These are phyloP conservation scores for Ametastegia equiseti DNA, from an alignment of 2,888 invertebrate species.

Conservation along the genomic window DNA sequence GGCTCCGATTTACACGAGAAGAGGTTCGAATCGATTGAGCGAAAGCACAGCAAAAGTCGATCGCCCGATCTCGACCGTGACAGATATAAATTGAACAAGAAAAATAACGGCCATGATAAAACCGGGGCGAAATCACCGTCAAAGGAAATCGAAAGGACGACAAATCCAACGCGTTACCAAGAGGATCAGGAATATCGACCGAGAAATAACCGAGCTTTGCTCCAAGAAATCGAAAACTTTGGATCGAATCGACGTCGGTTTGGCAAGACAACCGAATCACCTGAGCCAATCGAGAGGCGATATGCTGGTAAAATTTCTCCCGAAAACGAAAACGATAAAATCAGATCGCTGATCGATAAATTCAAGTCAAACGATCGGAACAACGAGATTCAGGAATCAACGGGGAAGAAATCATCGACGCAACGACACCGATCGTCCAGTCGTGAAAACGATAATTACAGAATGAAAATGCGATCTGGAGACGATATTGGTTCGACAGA, in stretches of 20 bases:
- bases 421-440: slow-evolving; percentile 18
- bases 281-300: slow-evolving; percentile 24
- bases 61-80: slow-evolving; percentile 40
- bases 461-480: slow-evolving; percentile 8
- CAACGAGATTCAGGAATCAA: slow-evolving; percentile 52
- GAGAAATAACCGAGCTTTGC: slow-evolving; percentile 47
- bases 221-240: slow-evolving; percentile 58
- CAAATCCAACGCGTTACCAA: slow-evolving; percentile 45
- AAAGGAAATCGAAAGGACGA: slow-evolving; percentile 47
- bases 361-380: slow-evolving; percentile 59
- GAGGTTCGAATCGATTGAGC: background rate
- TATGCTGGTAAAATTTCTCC: slow-evolving; percentile 26
- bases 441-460: slow-evolving; percentile 16
- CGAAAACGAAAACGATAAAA: slow-evolving; percentile 58
- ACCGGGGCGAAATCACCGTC: slow-evolving; percentile 46
- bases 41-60: slow-evolving; percentile 34
- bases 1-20: slow-evolving; percentile 36
- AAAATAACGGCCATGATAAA: slow-evolving; percentile 33
- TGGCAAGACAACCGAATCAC: slow-evolving; percentile 4
- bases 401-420: slow-evolving; percentile 51
- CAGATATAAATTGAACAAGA: slow-evolving; percentile 21
- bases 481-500: slow-evolving; percentile 13
- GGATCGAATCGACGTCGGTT: slow-evolving; percentile 49
- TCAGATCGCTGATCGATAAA: slow-evolving; percentile 64
- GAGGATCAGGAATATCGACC: background rate